Conservation (phyloP, 2,888 invertebrate genomes). For the Aproaerema taeniolella region DNA sequence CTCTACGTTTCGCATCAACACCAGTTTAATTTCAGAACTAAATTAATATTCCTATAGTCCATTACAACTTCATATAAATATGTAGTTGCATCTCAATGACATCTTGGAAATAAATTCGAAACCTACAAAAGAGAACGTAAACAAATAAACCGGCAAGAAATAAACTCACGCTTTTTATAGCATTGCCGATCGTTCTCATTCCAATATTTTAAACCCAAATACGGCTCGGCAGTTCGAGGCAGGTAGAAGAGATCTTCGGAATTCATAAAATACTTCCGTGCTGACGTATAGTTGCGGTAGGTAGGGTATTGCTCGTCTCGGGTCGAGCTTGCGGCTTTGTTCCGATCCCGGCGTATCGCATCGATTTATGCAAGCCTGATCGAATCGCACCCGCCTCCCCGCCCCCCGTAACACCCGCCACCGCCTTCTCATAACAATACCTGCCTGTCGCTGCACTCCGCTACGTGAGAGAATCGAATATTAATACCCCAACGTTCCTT, state of each 20-base stretch:
- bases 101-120: too few relatives aligned
- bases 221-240: conserved; percentile 7
- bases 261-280: conserved; percentile 26
- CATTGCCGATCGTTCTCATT: conserved; percentile 5
- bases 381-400: conserved; percentile 45
- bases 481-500: conserved; percentile 25
- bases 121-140: too few relatives aligned
- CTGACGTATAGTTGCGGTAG: conserved; percentile 21
- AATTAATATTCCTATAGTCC: too few relatives aligned
- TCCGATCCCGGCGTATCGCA: conserved; percentile 66
- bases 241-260: conserved; percentile 12
- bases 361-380: conserved; percentile 74
- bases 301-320: conserved; percentile 35
- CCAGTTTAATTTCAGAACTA: too few relatives aligned
- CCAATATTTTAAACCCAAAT: conserved; percentile 7
- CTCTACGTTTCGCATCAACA: too few relatives aligned
- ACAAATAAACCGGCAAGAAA: too few relatives aligned
- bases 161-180: too few relatives aligned
- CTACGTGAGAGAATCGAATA: conserved; percentile 35
- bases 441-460: conserved; percentile 39
- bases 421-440: conserved; percentile 45
- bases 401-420: conserved; percentile 17
- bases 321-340: conserved; percentile 61
- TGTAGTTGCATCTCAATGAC: too few relatives aligned
- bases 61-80: too few relatives aligned